Evolutionary conservation across 2,113 vertebrate species (phyloP).

Genomic region (Nibea coibor): DNA sequence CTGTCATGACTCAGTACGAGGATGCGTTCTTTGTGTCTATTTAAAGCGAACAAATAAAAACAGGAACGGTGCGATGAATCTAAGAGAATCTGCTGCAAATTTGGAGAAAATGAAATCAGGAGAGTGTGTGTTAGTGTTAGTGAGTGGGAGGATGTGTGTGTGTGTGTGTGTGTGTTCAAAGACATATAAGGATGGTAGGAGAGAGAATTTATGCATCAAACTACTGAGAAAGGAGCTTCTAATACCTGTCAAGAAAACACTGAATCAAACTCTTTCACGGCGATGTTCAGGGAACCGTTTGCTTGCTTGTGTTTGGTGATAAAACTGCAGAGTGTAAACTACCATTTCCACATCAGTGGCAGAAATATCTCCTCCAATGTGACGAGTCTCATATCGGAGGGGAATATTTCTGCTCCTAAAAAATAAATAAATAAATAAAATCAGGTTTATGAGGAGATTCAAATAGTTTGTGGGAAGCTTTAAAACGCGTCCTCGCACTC

Average conservation of each 20-base stretch:
- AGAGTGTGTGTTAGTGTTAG: slow-evolving; percentile 3
- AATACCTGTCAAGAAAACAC: slow-evolving; percentile 56
- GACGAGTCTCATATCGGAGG: slow-evolving; percentile 2
- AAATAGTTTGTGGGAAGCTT: slow-evolving; percentile 12
- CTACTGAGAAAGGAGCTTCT: slow-evolving; percentile 45
- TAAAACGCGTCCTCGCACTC: not conserved
- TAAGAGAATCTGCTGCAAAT: not conserved
- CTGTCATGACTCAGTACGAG: not conserved
- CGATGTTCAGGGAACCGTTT: slow-evolving; percentile 36
- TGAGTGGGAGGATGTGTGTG: slow-evolving; percentile 26
- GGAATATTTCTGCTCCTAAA: slow-evolving; percentile 15
- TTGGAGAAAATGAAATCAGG: slow-evolving; percentile 16
- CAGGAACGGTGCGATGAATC: not conserved
- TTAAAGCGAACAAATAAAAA: not conserved
- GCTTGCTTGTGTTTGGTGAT: not conserved
- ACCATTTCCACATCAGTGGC: slow-evolving; percentile 31
- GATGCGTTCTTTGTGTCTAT: not conserved
- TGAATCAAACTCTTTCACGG: slow-evolving; percentile 38
- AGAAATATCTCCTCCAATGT: slow-evolving; percentile 40
- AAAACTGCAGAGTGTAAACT: slow-evolving; percentile 13
- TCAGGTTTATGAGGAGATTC: slow-evolving; percentile 29
- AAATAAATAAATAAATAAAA: not conserved
- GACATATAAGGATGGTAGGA: slow-evolving; percentile 13
- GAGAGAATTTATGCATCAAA: slow-evolving; percentile 21
- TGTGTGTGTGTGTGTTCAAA: slow-evolving; percentile 32